Evolutionary conservation across 2,888 invertebrate species (phyloP).

Genomic region (Metallyticus violacea): DNA sequence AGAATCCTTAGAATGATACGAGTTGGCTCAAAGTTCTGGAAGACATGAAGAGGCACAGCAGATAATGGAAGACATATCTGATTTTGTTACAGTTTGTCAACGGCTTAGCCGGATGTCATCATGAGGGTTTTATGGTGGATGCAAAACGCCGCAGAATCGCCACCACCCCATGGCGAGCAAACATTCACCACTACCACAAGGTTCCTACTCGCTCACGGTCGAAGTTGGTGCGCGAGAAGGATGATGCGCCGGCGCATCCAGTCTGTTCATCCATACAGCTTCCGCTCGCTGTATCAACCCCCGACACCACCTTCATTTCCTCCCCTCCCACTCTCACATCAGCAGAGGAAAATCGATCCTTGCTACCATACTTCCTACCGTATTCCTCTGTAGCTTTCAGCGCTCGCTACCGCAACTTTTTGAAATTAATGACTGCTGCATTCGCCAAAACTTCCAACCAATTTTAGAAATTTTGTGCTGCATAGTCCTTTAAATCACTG

Average conservation of each 20-base stretch:
- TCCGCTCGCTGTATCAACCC: slow-evolving; percentile 22
- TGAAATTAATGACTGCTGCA: not conserved
- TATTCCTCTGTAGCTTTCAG: not conserved
- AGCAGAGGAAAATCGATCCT: slow-evolving; percentile 9
- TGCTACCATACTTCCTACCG: not conserved
- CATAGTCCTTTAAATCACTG: no score
- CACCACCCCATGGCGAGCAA: slow-evolving; percentile 5
- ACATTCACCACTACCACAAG: not conserved
- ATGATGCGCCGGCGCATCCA: slow-evolving; percentile 6
- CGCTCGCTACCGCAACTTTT: not conserved
- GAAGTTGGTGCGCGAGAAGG: not conserved
- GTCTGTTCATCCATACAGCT: slow-evolving; percentile 2
- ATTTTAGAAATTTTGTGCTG: no score
- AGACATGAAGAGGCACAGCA: not conserved
- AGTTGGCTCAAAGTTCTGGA: not conserved
- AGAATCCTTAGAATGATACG: no score
- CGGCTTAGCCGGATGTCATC: not conserved
- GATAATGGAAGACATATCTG: slow-evolving; percentile 53
- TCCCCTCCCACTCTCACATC: not conserved
- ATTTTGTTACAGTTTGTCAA: slow-evolving; percentile 45
- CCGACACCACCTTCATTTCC: slow-evolving; percentile 26
- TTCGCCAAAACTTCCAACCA: no score
- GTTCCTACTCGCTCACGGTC: not conserved
- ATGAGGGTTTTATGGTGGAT: not conserved
- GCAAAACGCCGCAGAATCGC: not conserved